These are phyloP conservation scores for Cathartes aura DNA, from an alignment of 2,113 vertebrate species.

Conservation along the genomic window DNA sequence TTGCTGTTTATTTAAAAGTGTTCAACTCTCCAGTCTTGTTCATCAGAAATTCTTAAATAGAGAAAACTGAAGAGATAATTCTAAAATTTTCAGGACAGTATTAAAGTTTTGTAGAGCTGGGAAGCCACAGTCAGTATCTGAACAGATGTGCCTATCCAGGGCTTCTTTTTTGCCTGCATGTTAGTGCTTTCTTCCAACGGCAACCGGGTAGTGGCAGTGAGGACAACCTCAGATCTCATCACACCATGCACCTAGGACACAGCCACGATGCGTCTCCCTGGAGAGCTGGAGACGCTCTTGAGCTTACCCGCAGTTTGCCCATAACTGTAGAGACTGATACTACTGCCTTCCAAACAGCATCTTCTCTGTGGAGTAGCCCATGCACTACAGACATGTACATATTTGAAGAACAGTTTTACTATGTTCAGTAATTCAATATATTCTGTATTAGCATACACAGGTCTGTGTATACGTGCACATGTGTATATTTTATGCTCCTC, in stretches of 20 bases:
- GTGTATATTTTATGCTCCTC: background rate
- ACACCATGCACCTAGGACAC: background rate
- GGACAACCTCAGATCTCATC: background rate
- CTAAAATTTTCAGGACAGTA: background rate
- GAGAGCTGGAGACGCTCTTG: background rate
- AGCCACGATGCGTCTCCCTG: background rate
- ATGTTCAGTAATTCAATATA: background rate
- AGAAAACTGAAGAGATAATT: background rate
- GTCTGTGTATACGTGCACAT: fast-evolving
- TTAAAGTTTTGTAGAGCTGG: background rate
- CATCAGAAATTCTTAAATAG: background rate
- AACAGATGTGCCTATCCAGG: background rate
- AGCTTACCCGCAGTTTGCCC: background rate
- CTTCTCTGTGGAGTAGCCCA: background rate
- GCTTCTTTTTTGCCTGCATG: background rate
- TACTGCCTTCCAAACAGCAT: background rate
- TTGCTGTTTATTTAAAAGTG: background rate
- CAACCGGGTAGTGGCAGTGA: background rate
- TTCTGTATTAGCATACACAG: background rate
- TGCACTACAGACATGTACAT: background rate
- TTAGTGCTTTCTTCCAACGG: background rate
- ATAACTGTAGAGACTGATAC: background rate
- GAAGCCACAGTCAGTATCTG: background rate
- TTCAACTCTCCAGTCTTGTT: background rate
- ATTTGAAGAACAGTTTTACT: background rate